Evolutionary conservation across 1,140 invertebrate genomes (phyloP), one percentile per base, ranked within the genome.

Genomic region (Hylaeus anthracinus): DNA sequence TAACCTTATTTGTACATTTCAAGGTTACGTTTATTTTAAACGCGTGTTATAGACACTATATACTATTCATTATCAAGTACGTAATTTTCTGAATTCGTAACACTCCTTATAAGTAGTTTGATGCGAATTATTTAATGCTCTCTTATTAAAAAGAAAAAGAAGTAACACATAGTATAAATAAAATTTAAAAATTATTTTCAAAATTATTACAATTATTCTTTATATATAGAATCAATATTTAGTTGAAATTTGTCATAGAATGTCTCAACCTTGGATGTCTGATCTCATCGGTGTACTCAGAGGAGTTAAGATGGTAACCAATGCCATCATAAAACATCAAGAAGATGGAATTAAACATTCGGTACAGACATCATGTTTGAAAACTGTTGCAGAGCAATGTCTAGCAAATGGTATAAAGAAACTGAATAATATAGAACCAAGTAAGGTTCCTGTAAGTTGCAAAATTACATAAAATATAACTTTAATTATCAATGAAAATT

Each of bases 361-460:
- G n/a, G 43, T 92, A 88, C 86, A 82, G 81, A 92, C 84, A 70
- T 91, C 90, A 5, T 92, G 87, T 85, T 63, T 93, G n/a, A 90
- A 89, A 89, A 74, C 72, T 55, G 61, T 78, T 0, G 85, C 85
- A 2, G 82, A 92, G 41, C 81, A 90, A 12, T 86, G 84, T 70
- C 69, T 92, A 8, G 89, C 87, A 76, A 63, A 84, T 41, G 76
- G 81, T 10, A 81, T 83, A 39, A 84, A 85, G 69, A 91, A 89
- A 85, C 74, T 92, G 0, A 86, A 70, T n/a, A 84, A 91, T 12
- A 86, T 91, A 84, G 87, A 93, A 86, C 89, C 90, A 91, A 93
- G 88, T 92, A 92, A 93, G 86, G 77, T 92, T 89, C 89, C 93
- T 86, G 93, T 93, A 92, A 93, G 93, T 93, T 90, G 88, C 81